Conservation (phyloP, 2,113 vertebrate species). For the Phalacrocorax aristotelis region DNA sequence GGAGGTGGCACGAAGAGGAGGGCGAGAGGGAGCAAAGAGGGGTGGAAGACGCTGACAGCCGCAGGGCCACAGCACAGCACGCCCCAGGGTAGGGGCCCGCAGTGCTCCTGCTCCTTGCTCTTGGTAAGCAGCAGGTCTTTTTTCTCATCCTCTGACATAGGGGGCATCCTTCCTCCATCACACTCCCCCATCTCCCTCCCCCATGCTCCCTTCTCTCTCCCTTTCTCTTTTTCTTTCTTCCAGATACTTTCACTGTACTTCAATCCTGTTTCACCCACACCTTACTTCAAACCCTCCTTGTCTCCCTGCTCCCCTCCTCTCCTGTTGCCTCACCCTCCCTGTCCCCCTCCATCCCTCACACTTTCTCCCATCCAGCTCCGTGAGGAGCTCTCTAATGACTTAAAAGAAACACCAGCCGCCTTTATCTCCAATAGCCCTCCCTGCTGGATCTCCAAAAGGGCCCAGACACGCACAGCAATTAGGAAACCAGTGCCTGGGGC, state of each 20-base stretch:
- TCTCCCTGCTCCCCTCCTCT: background rate
- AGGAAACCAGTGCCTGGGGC: background rate
- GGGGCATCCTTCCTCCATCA: background rate
- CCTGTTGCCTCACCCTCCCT: background rate
- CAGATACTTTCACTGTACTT: background rate
- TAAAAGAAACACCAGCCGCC: background rate
- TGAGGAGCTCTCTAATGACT: constrained; percentile 20
- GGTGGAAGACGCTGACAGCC: background rate
- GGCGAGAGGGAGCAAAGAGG: background rate
- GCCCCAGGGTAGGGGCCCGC: background rate
- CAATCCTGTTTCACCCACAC: background rate
- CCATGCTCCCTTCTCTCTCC: background rate
- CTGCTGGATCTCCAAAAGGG: constrained; percentile 6
- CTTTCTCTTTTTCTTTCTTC: background rate
- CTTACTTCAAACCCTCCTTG: background rate
- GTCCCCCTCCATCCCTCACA: background rate
- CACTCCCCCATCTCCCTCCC: fast-evolving
- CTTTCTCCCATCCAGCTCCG: background rate
- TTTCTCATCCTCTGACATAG: background rate
- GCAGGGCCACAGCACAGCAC: background rate
- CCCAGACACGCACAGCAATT: constrained; percentile 7
- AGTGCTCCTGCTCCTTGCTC: background rate
- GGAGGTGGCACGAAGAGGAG: background rate
- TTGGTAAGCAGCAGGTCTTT: background rate
- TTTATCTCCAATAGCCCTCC: background rate